These are phyloP conservation scores for Ormyrus thymus DNA, from an alignment of 2,888 invertebrate genomes.

Conservation along the genomic window DNA sequence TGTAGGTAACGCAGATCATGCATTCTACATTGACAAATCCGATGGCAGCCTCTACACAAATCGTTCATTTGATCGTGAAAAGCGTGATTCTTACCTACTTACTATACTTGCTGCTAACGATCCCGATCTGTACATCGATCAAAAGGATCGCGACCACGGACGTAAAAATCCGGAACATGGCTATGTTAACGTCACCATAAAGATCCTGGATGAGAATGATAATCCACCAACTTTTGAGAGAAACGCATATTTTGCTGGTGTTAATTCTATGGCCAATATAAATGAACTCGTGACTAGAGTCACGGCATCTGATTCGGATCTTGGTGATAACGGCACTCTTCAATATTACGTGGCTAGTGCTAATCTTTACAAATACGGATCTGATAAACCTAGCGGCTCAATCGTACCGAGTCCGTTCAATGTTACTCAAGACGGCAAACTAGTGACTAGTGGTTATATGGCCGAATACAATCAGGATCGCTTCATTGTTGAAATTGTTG, in stretches of 20 bases:
- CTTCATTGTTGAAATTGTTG: slow-evolving; percentile 89
- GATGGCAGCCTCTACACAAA: slow-evolving; percentile 88
- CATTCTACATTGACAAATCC: slow-evolving; percentile 87
- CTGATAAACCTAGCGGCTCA: slow-evolving; percentile 86
- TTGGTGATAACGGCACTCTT: slow-evolving; percentile 88
- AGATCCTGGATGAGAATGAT: slow-evolving; percentile 89
- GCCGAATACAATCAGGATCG: slow-evolving; percentile 92
- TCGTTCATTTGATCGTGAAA: slow-evolving; percentile 88
- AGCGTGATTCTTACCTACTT: slow-evolving; percentile 83
- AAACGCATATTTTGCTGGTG: slow-evolving; percentile 81
- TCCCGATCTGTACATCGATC: slow-evolving; percentile 82
- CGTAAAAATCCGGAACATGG: slow-evolving; percentile 78
- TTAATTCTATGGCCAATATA: slow-evolving; percentile 86
- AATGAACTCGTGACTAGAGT: slow-evolving; percentile 86
- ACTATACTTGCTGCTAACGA: slow-evolving; percentile 90
- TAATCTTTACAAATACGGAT: slow-evolving; percentile 87
- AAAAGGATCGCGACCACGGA: slow-evolving; percentile 66
- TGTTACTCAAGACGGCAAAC: slow-evolving; percentile 82
- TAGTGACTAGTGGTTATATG: slow-evolving; percentile 88
- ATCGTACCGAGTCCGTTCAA: slow-evolving; percentile 93
- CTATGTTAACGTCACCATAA: slow-evolving; percentile 83
- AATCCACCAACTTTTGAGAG: slow-evolving; percentile 86
- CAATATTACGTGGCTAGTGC: slow-evolving; percentile 89
- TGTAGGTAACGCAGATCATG: slow-evolving; percentile 85
- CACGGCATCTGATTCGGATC: slow-evolving; percentile 88